Base-by-base conservation (phyloP, 2,797 vertebrate genomes). In the Trichosurus vulpecula region DNA sequence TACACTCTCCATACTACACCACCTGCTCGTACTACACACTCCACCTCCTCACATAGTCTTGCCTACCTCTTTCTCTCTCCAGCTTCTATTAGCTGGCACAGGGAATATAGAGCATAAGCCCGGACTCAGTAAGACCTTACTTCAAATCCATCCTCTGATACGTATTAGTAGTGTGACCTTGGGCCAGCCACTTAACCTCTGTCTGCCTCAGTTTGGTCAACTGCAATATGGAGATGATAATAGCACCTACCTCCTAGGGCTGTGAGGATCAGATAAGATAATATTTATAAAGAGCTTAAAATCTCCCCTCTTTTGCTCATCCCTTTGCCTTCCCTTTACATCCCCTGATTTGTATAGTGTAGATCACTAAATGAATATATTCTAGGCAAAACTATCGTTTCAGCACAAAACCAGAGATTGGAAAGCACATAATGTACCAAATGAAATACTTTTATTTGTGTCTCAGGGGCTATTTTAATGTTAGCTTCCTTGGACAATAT, bases 401-500 rank as follows among this genome's bases (percentile, higher is more conserved):
- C 74, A 74, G n/a, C n/a, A 41, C n/a, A 41, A 31, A 74, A 22
- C n/a, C 66, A 74, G 41, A 41, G n/a, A 41, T 41, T 6, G n/a
- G 66, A 74, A 74, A 74, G 19, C n/a, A 74, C 19, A 74, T 74
- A 74, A 25, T 95, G 57, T 51, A 54, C 52, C 41, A 74, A 93
- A 74, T 90, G 13, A 94, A 91, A 94, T 56, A 16, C 13, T 95
- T 61, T 81, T 87, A 29, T 91, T 94, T 81, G 53, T 53, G 56
- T 95, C 52, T 92, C 91, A 56, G 56, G 56, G 52, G 55, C 35
- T n/a, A 52, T 29, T 31, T 89, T 96, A 92, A 95, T 47, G 93
- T 96, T 94, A 96, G 54, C 91, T 90, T 41, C 91, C 52, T 90
- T 92, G 94, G 66, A 30, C 90, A 94, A 22, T 93, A 95, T 95